A percentile compares a stretch with the other conserved stretches of the same genome.
phyloP scores from a whole-genome alignment of 1,140 invertebrate genomes.

The Riptortus pedestris region DNA sequence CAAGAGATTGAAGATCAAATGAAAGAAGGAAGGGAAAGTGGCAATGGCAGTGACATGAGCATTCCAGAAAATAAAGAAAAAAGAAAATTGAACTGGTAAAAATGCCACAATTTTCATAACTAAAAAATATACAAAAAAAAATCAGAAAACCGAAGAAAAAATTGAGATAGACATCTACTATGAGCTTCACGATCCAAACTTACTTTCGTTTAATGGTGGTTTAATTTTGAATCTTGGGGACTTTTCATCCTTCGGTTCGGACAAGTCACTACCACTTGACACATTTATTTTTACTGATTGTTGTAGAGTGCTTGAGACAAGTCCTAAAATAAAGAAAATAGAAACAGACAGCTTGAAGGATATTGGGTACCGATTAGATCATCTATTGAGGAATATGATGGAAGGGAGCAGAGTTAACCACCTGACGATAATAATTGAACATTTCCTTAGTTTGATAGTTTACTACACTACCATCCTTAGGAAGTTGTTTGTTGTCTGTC shows the following conservation, averaged over 20 bases:
- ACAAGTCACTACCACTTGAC: slow-evolving; percentile 39
- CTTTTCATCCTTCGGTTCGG: slow-evolving; percentile 29
- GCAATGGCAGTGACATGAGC: neutral
- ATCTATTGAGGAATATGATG: no score
- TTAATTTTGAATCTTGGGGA: slow-evolving; percentile 24
- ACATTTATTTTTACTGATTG: slow-evolving; percentile 41
- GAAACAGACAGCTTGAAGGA: neutral
- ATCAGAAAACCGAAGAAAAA: neutral
- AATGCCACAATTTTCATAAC: no score
- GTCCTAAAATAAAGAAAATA: slow-evolving; percentile 22
- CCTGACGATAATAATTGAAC: no score
- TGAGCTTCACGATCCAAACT: no score
- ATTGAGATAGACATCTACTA: neutral
- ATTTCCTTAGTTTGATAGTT: no score
- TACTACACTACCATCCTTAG: no score
- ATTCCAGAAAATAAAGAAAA: slow-evolving; percentile 8
- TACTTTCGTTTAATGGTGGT: slow-evolving; percentile 16
- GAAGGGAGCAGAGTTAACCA: no score
- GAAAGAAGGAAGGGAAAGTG: slow-evolving; percentile 9
- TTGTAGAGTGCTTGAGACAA: slow-evolving; percentile 27
- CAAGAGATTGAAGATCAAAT: neutral
- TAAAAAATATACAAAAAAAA: slow-evolving; percentile 1
- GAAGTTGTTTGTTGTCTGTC: no score
- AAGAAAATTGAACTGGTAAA: no score
- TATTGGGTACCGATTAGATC: no score